Evolutionary conservation across 1,140 invertebrate species (phyloP).

Genomic region (Nilaparvata lugens): DNA sequence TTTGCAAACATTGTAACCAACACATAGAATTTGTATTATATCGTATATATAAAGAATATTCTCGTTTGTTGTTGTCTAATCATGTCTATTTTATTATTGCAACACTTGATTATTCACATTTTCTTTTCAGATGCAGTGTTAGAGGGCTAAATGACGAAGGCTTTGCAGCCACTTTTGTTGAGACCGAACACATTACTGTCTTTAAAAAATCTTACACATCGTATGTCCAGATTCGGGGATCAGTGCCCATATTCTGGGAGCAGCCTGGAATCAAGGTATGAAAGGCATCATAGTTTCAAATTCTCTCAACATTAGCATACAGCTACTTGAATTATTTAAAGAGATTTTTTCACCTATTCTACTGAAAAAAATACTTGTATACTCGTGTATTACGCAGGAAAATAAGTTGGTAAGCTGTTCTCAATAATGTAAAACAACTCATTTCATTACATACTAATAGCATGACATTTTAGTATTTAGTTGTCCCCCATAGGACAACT

Average conservation of each 20-base stretch:
- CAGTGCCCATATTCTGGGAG: slow-evolving; percentile 98
- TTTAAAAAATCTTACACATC: slow-evolving; percentile 79
- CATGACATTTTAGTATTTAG: no score
- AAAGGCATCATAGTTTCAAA: no score
- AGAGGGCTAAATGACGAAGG: slow-evolving; percentile 98
- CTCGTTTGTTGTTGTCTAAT: not conserved
- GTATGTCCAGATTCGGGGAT: slow-evolving; percentile 85
- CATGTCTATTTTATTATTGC: not conserved
- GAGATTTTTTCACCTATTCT: no score
- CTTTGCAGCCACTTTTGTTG: slow-evolving; percentile 98
- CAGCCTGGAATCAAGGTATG: slow-evolving; percentile 95
- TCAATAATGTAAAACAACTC: no score
- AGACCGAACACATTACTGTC: slow-evolving; percentile 95
- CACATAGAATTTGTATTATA: not conserved
- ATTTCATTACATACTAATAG: no score
- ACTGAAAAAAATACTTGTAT: no score
- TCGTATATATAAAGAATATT: not conserved
- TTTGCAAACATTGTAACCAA: not conserved
- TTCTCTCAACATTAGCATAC: no score
- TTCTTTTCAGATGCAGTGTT: slow-evolving; percentile 71
- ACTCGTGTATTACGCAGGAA: no score
- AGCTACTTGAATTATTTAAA: no score
- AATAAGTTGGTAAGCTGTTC: no score
- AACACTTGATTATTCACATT: not conserved
- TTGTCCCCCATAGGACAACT: no score